Base-by-base conservation (phyloP, 2,113 vertebrate species). In the Callopanchax toddi region DNA sequence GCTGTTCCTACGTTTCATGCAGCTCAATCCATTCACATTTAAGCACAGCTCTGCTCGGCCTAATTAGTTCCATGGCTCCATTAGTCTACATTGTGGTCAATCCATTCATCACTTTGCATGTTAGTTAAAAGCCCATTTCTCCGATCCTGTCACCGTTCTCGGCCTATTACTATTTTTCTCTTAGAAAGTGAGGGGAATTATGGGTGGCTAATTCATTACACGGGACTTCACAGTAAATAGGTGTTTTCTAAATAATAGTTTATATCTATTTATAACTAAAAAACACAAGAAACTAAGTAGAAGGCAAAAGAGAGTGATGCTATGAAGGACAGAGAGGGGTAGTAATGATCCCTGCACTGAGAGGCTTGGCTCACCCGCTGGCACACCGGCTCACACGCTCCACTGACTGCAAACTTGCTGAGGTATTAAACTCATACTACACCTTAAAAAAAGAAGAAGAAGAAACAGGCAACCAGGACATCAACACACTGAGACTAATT, bases 51-150 rank as follows among this genome's bases (percentile, higher is more conserved):
- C 83, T 80, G 83, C 89, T 88, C 61, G 68, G 85, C 84, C 90
- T 91, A 93, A 91, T 93, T 93, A 91, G 84, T 86, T 89, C 87
- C 85, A 91, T 60, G 85, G 85, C 89, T 93, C 87, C 89, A 93
- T 91, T 91, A 91, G 87, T 89, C 84, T 83, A 89, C 88, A 89
- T 77, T 89, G 85, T 88, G 84, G 77, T 89, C 87, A 86, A 89
- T 92, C 88, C 91, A 92, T 92, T 91, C 80, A 91, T 93, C 91
- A 91, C 85, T 89, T 87, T 80, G 72, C 71, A 76, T 79, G 83
- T 90, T 88, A 80, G 84, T 86, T 91, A 90, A 90, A 91, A 89
- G 74, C 66, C 84, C 81, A 81, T 91, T 89, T 74, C 73, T 87
- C 78, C 85, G 74, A 86, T 73, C 54, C 83, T 79, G 81, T 81